Evolutionary conservation across 2,113 vertebrate species (phyloP).

Genomic region (Leptodactylus fuscus): DNA sequence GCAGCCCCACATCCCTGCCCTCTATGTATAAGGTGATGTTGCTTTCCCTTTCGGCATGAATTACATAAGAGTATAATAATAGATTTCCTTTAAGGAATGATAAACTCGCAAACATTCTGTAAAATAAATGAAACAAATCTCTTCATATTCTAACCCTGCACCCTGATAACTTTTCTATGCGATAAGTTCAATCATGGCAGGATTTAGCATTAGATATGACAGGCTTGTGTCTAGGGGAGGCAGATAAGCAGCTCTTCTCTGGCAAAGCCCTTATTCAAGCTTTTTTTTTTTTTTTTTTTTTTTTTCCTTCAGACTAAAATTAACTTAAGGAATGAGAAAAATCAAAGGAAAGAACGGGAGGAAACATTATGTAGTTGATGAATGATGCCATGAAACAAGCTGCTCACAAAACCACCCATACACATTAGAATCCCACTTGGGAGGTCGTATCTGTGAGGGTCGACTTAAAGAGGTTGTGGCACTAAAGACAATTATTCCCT

Average conservation of each 20-base stretch:
- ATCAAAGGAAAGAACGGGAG: not conserved
- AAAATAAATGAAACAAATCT: constrained; percentile 17
- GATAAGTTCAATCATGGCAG: constrained; percentile 26
- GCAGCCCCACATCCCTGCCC: not conserved
- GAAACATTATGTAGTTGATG: not conserved
- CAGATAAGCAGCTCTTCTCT: constrained; percentile 22
- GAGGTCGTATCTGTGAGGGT: no score
- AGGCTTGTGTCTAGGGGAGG: constrained; percentile 25
- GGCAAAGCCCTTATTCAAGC: constrained; percentile 10
- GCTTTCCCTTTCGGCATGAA: not conserved
- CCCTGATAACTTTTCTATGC: constrained; percentile 11
- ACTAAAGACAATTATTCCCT: no score
- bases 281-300: constrained; percentile 3
- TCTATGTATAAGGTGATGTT: not conserved
- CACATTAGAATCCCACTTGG: not conserved
- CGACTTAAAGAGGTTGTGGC: no score
- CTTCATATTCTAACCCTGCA: constrained; percentile 6
- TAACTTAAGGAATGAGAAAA: constrained; percentile 13
- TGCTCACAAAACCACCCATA: not conserved
- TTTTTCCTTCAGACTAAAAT: not conserved
- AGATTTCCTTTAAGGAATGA: not conserved
- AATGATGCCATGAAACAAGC: not conserved
- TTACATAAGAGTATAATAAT: constrained; percentile 1
- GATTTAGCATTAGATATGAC: constrained; percentile 30
- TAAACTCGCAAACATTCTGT: not conserved